Base-by-base conservation (phyloP, 2,113 vertebrate genomes). In the Gambusia affinis region DNA sequence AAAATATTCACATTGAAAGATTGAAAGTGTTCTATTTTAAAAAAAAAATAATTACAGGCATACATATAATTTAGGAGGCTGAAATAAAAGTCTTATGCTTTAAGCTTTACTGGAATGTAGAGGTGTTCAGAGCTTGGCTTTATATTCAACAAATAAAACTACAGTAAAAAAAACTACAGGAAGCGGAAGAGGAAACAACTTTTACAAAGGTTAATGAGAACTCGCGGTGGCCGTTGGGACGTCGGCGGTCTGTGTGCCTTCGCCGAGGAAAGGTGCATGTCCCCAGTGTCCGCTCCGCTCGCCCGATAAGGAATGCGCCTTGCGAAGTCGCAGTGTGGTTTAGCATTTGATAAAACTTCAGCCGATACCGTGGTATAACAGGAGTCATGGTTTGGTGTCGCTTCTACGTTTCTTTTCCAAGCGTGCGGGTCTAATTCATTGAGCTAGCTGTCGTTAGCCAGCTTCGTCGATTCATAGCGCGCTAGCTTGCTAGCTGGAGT, bases 241-340 rank as follows among this genome's bases (percentile, higher is more conserved):
- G 73, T 92, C 85, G 92, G 94, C 83, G 95, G 92, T 93, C 87
- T 88, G 93, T 92, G 89, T 89, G 89, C 86, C 88, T 92, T 81
- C 75, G 90, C 90, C 72, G 83, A 89, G 87, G 82, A 88, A 80
- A 91, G 91, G 83, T 95, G 91, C 91, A 93, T 95, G 95, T 95
- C 93, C 93, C 93, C 90, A 93, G 94, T 94, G 94, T 95, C 93
- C 92, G 95, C 92, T 93, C 89, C 88, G 93, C 88, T 94, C 85
- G 92, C 85, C 88, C 86, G 91, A 86, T 82, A 70, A 88, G 92
- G 92, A 94, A 92, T 93, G 92, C 87, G 71, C 72, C 79, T 80
- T 82, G 62, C 75, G 66, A 78, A 79, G 19, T 80, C 71, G 67
- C 44, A 78, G 83, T 83, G 82, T 62, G 71, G 29, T 72, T 74